A percentile compares a stretch with the other conserved stretches of the same genome.
phyloP scores from a whole-genome alignment of 2,113 vertebrate species.

The Phasianus colchicus region DNA sequence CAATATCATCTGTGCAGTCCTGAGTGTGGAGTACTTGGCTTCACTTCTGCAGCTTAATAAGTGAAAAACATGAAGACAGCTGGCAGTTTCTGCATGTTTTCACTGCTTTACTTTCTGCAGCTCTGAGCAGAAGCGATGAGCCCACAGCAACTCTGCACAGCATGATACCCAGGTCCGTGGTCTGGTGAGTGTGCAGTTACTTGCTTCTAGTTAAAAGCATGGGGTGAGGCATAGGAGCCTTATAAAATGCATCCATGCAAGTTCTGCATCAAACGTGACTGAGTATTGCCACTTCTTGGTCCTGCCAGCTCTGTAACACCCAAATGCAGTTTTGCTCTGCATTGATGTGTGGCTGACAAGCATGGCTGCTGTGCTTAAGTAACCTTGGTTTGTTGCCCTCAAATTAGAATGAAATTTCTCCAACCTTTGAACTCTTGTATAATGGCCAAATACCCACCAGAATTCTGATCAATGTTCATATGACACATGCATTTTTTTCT shows the following conservation, averaged over 20 bases:
- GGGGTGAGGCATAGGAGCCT: not conserved
- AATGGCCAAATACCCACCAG: not conserved
- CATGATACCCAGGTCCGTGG: rapidly evolving
- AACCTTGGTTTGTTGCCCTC: not conserved
- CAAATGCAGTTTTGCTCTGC: not conserved
- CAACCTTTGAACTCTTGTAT: not conserved
- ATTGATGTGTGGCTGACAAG: not conserved
- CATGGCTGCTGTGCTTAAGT: not conserved
- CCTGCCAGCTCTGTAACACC: not conserved
- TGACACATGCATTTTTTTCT: not conserved
- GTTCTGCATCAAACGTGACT: not conserved
- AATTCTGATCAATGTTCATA: not conserved
- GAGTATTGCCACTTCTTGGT: not conserved
- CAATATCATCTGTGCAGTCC: not conserved
- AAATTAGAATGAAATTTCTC: not conserved
- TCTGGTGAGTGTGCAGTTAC: not conserved
- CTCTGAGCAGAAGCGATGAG: not conserved
- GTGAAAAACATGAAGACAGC: not conserved
- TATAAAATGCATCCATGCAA: not conserved
- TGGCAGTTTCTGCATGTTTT: slow-evolving; percentile 1
- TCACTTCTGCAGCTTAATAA: not conserved
- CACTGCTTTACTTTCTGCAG: not conserved
- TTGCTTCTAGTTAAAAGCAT: not conserved
- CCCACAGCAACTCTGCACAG: not conserved
- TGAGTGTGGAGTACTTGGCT: not conserved